Base-by-base conservation (phyloP, 2,113 vertebrate species). In the Bettongia penicillata region DNA sequence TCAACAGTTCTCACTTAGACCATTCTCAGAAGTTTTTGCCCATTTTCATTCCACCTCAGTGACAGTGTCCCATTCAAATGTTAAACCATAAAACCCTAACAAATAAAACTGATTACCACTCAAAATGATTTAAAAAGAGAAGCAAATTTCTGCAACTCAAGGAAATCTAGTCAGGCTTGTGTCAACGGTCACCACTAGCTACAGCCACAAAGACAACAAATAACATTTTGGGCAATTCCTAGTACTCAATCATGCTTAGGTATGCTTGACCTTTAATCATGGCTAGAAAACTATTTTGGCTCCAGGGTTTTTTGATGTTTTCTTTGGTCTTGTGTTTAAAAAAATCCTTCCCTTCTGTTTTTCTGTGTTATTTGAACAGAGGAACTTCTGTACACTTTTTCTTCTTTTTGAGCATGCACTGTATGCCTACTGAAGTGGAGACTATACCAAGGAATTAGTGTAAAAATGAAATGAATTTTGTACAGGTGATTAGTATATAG, bases 151-250 rank as follows among this genome's bases (percentile, higher is more conserved):
- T 90, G 89, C 49, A 49, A 90, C 49, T 90, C 89, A 90, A 28
- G 89, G 47, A 50, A 90, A 90, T 90, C 48, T 50, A 90, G 1
- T 55, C 95, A 95, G 57, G 95, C 51, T 90, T 77, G 31, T 96
- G 97, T 94, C 96, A 97, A 95, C 94, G 97, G 94, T 95, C 94
- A 89, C 95, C 91, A 91, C 77, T 96, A 96, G 47, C 92, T 94
- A 23, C 94, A 92, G 12, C 43, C 89, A 97, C 93, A 97, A 93
- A n/a, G 97, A n/a, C 22, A 93, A 61, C 93, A 95, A 55, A 97
- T 90, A 90, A 49, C 48, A 25, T 51, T 90, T 77, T 7, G 90
- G 49, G 90, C 28, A 48, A 90, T 49, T 90, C 28, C 25, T 51
- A 50, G 47, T 90, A 48, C 90, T 90, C 49, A 50, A 48, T 51